Evolutionary conservation across 2,797 vertebrate genomes (phyloP), one percentile per base, ranked within the genome.

Genomic region (Hephaestus fuliginosus): DNA sequence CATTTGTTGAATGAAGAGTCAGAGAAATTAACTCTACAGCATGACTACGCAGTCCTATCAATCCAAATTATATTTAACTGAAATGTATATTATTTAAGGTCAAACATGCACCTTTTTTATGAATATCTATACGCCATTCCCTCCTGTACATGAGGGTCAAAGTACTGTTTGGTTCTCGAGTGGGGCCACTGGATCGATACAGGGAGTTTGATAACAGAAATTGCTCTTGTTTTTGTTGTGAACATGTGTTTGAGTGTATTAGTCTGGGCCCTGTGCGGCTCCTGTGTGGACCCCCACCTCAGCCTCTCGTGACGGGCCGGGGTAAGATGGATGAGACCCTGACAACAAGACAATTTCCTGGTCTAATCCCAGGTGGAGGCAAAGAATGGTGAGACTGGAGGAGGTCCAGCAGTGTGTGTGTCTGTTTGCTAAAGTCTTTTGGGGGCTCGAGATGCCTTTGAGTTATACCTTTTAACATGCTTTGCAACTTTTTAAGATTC

Each of bases 311-410:
- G 86, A 88, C 70, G 55, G 81, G 78, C 61, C 11, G 1, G 18
- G 73, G 67, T 74, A 85, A 90, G 64, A 89, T 72, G 69, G 80
- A 88, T 80, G 76, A 93, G 87, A 86, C 60, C 81, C 71, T 88
- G 82, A 89, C 93, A 93, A 92, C 53, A 36, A 91, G 67, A 87
- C 85, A 91, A 92, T 92, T 92, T 93, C 88, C 86, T 91, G 83
- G 69, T 90, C 64, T 92, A 89, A 92, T 92, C 90, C 79, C 43
- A 68, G 75, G 68, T 22, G 30, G 76, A 85, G 79, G 61, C 22
- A 49, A 86, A 79, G 58, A 83, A 61, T 74, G 53, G 28, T 55
- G 52, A 81, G 62, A 76, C 62, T 61, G 55, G 43, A 63, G 53
- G 46, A 63, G 25, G 68, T 81, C 57, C 70, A 76, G 53, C 15